These are phyloP conservation scores for Perdita meconis DNA, from an alignment of 2,888 invertebrate species.

Conservation along the genomic window DNA sequence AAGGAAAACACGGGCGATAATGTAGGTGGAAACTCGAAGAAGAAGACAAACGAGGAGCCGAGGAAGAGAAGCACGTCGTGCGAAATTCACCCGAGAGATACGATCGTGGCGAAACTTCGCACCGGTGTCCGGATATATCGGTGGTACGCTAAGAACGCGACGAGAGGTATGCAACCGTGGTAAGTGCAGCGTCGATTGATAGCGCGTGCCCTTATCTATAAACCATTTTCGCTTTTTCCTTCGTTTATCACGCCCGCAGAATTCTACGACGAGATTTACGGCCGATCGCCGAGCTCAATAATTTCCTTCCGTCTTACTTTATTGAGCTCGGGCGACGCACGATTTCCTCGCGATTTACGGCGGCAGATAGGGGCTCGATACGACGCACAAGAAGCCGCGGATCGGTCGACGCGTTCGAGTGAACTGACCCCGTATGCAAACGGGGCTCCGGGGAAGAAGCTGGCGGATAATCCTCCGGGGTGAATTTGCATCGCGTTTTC, in stretches of 20 bases:
- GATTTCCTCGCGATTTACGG: constrained; percentile 44
- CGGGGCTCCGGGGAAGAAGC: constrained; percentile 7
- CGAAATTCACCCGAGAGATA: constrained; percentile 59
- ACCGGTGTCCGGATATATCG: constrained; percentile 45
- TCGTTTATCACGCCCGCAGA: constrained; percentile 39
- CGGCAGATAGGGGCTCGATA: constrained; percentile 34
- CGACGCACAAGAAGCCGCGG: background rate
- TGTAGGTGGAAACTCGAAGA: no score
- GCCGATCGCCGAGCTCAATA: constrained; percentile 46
- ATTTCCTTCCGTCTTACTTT: constrained; percentile 56
- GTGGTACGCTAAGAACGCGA: constrained; percentile 65
- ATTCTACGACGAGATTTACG: constrained; percentile 54
- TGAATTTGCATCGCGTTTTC: constrained; percentile 14
- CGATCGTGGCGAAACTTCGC: constrained; percentile 47
- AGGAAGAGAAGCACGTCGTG: constrained; percentile 32
- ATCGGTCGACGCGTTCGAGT: constrained; percentile 8
- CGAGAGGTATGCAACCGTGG: constrained; percentile 63
- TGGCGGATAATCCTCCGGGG: constrained; percentile 17
- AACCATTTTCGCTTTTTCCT: constrained; percentile 48
- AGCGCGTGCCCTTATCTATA: constrained; percentile 62
- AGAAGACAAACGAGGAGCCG: background rate
- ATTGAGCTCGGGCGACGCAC: constrained; percentile 37
- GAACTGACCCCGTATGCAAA: constrained; percentile 30
- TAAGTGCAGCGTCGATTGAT: constrained; percentile 67
- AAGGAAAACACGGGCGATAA: background rate